Evolutionary conservation across 2,888 invertebrate species (phyloP).

Genomic region (Kuschelorhynchus macadamiae): DNA sequence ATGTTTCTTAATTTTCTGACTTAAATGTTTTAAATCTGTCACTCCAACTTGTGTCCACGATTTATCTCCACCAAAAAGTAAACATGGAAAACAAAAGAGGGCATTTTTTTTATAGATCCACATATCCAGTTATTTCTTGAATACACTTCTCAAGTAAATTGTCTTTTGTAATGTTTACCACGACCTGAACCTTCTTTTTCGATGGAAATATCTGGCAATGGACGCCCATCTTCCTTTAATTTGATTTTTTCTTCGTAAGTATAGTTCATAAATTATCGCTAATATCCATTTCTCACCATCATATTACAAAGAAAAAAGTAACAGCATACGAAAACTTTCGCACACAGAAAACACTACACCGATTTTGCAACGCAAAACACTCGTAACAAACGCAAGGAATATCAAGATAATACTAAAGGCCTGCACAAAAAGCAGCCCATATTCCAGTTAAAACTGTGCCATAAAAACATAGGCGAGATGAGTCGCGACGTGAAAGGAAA

Average conservation of each 20-base stretch:
- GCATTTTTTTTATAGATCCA: slow-evolving; percentile 29
- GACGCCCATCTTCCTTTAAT: slow-evolving; percentile 9
- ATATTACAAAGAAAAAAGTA: no score
- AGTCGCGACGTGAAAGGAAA: no score
- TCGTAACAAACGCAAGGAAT: no score
- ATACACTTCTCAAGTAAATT: slow-evolving; percentile 27
- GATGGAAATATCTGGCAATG: slow-evolving; percentile 4
- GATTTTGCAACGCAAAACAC: no score
- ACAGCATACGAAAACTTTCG: no score
- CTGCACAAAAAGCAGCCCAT: no score
- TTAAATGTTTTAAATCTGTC: slow-evolving; percentile 18
- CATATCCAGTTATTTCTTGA: slow-evolving; percentile 26
- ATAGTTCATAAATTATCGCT: slow-evolving; percentile 1
- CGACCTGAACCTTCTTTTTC: no score
- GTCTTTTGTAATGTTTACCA: slow-evolving; percentile 23
- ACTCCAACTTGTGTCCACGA: slow-evolving; percentile 26
- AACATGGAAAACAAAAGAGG: slow-evolving; percentile 23
- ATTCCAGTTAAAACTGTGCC: no score
- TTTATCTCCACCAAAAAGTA: slow-evolving; percentile 33
- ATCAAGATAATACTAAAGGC: no score
- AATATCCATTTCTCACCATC: no score
- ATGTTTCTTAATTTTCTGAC: slow-evolving; percentile 19
- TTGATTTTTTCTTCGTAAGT: slow-evolving; percentile 10
- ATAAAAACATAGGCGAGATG: no score
- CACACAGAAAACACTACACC: no score